These are phyloP conservation scores for Tokudaia tokunoshimensis DNA, from an alignment of 2,797 vertebrate genomes.

Conservation along the genomic window DNA sequence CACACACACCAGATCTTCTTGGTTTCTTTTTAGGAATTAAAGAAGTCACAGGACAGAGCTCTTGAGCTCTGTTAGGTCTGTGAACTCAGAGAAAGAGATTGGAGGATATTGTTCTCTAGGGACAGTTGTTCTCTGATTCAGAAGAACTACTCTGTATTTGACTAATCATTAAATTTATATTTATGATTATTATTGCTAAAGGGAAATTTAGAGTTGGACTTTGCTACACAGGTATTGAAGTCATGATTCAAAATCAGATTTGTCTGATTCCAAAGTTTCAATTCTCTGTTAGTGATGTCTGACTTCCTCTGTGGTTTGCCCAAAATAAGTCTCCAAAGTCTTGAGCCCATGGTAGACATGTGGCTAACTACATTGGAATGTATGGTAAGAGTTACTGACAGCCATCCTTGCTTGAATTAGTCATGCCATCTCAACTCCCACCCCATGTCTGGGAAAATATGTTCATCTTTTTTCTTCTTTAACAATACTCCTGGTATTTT, in stretches of 20 bases:
- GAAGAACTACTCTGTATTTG: constrained; percentile 74
- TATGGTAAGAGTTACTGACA: background rate
- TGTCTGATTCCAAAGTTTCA: background rate
- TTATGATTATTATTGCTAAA: constrained; percentile 73
- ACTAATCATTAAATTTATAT: constrained; percentile 74
- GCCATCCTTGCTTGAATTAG: background rate
- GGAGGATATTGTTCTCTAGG: constrained; percentile 78
- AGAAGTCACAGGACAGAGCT: constrained; percentile 30
- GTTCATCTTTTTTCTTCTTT: background rate
- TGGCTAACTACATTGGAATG: background rate
- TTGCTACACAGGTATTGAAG: constrained; percentile 58
- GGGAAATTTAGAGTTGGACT: constrained; percentile 58
- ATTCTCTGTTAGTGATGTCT: background rate
- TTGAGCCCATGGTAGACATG: background rate
- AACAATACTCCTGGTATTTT: background rate
- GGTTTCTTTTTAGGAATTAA: constrained; percentile 64
- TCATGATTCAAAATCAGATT: constrained; percentile 4
- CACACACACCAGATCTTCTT: background rate
- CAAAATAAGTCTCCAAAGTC: background rate
- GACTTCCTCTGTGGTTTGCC: background rate
- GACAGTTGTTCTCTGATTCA: constrained; percentile 58
- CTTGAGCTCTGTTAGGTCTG: background rate
- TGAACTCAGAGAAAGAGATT: constrained; percentile 75
- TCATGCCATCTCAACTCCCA: background rate
- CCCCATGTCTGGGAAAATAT: accelerated